Conservation (phyloP, 1,140 invertebrate species). For the Musca domestica region DNA sequence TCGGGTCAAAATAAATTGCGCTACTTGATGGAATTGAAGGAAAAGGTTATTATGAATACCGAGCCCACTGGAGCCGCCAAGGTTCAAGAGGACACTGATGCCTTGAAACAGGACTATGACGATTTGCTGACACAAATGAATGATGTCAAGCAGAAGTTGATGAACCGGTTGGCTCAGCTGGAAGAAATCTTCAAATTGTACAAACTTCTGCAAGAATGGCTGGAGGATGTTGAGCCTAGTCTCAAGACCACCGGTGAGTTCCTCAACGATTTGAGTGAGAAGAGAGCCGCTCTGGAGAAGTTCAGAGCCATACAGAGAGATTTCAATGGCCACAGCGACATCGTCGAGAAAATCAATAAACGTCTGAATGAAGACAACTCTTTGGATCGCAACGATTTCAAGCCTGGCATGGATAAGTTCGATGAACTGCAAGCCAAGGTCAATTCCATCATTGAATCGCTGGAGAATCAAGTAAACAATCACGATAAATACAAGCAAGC, state of each 20-base stretch:
- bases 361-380: slow-evolving; percentile 66
- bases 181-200: slow-evolving; percentile 81
- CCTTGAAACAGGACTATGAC: slow-evolving; percentile 83
- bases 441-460: slow-evolving; percentile 64
- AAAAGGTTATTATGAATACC: slow-evolving; percentile 88
- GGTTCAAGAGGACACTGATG: slow-evolving; percentile 87
- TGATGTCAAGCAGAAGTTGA: slow-evolving; percentile 71
- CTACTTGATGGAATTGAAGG: slow-evolving; percentile 86
- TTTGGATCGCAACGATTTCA: slow-evolving; percentile 67
- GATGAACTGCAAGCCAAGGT: slow-evolving; percentile 67
- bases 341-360: slow-evolving; percentile 69
- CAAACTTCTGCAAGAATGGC: slow-evolving; percentile 76
- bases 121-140: slow-evolving; percentile 78
- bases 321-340: slow-evolving; percentile 71
- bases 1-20: slow-evolving; percentile 88
- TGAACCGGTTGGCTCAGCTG: slow-evolving; percentile 69
- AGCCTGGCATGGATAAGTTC: slow-evolving; percentile 69
- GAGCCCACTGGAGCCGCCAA: slow-evolving; percentile 80
- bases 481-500: slow-evolving; percentile 84
- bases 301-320: slow-evolving; percentile 75
- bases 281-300: slow-evolving; percentile 82
- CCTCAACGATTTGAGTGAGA: slow-evolving; percentile 84
- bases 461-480: slow-evolving; percentile 80
- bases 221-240: slow-evolving; percentile 83
- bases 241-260: slow-evolving; percentile 69